Evolutionary conservation across 2,888 invertebrate species (phyloP).

Genomic region (Watsonalla cultraria): DNA sequence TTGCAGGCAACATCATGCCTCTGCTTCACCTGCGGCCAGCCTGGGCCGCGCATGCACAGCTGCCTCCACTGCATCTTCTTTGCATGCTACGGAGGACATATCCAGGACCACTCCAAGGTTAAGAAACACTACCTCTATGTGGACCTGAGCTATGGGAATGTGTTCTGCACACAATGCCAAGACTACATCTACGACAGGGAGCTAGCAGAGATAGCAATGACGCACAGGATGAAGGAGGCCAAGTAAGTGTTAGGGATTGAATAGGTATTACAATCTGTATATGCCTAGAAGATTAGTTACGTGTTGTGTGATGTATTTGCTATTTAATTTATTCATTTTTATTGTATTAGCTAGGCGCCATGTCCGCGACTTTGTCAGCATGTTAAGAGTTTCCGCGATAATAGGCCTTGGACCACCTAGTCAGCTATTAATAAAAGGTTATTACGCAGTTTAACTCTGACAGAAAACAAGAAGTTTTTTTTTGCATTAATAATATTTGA

Average conservation of each 20-base stretch:
- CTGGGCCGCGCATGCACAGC: slow-evolving; percentile 88
- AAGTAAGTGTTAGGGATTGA: slow-evolving; percentile 52
- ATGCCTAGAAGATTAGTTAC: no score
- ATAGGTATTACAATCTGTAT: no score
- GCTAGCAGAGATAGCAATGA: slow-evolving; percentile 75
- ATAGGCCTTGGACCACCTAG: no score
- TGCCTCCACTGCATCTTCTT: slow-evolving; percentile 96
- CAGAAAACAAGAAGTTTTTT: no score
- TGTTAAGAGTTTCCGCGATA: no score
- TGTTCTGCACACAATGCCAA: slow-evolving; percentile 93
- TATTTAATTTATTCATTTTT: no score
- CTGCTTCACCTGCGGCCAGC: slow-evolving; percentile 89
- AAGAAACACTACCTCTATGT: slow-evolving; percentile 91
- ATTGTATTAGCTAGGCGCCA: no score
- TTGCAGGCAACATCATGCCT: slow-evolving; percentile 86
- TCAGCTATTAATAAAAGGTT: no score
- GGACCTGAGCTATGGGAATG: slow-evolving; percentile 92
- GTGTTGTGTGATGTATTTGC: no score
- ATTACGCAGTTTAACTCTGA: no score
- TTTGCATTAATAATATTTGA: no score
- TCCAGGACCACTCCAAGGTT: slow-evolving; percentile 89
- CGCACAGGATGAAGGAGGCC: slow-evolving; percentile 76
- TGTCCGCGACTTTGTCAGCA: no score
- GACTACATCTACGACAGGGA: slow-evolving; percentile 95
- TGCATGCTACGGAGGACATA: slow-evolving; percentile 93